Conservation (phyloP, 1,140 invertebrate genomes). For the Zeugodacus cucurbitae region DNA sequence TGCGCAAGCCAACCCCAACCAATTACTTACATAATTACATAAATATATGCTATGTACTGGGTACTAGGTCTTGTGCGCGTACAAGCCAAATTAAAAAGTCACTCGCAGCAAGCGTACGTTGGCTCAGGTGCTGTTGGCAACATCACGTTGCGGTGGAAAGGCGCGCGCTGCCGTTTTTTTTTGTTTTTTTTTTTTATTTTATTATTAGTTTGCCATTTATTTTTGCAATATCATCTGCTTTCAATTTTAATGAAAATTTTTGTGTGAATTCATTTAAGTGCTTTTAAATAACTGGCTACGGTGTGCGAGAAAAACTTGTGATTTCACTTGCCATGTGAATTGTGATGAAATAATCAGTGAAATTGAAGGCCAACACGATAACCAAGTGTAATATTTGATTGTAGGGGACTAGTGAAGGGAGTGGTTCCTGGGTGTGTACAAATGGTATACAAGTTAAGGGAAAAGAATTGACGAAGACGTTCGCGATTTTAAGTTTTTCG, state of each 20-base stretch:
- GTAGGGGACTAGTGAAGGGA: no score
- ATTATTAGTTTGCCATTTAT: background rate
- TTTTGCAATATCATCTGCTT: background rate
- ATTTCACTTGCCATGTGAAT: slow-evolving; percentile 17
- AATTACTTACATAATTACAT: background rate
- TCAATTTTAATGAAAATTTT: slow-evolving; percentile 21
- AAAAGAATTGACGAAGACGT: no score
- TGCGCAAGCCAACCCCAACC: background rate
- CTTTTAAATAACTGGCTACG: background rate
- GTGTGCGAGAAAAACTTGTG: background rate
- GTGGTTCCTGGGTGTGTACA: no score
- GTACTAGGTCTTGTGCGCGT: background rate
- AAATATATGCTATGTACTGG: background rate
- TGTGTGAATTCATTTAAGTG: background rate
- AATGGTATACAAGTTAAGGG: no score
- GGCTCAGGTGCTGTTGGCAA: background rate
- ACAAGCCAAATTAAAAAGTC: background rate
- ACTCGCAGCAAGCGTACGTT: background rate
- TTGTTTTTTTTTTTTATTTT: background rate
- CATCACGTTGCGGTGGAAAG: background rate
- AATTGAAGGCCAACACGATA: background rate
- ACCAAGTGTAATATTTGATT: no score
- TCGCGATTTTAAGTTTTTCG: no score
- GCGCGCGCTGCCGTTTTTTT: background rate
- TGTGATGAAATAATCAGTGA: background rate